phyloP scores from a whole-genome alignment of 2,797 vertebrate genomes.

The Labeo calbasu region DNA sequence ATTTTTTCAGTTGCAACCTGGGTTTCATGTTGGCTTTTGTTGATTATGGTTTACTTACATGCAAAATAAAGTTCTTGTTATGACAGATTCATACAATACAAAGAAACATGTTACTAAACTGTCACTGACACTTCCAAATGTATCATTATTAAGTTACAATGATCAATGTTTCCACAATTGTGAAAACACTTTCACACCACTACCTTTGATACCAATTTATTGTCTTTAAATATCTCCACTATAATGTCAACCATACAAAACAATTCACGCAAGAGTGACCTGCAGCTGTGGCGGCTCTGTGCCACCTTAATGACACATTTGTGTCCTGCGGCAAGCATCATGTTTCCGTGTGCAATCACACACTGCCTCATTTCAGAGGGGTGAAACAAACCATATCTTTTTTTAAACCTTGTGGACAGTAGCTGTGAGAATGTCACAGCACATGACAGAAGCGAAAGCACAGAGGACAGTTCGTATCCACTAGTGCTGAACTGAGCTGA shows the following conservation, averaged over 20 bases:
- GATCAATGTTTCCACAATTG: not conserved
- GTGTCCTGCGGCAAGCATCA: not conserved
- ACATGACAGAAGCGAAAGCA: not conserved
- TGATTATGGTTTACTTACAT: constrained; percentile 11
- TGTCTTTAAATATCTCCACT: not conserved
- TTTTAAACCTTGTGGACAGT: not conserved
- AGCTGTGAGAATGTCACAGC: not conserved
- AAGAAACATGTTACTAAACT: not conserved
- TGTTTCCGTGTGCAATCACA: not conserved
- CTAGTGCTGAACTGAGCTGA: not conserved
- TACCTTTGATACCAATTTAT: not conserved
- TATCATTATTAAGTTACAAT: not conserved
- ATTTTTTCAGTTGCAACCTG: not conserved
- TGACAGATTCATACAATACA: not conserved
- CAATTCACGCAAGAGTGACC: not conserved
- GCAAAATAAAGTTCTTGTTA: not conserved
- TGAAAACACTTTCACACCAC: not conserved
- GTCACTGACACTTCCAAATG: not conserved
- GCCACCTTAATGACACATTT: not conserved
- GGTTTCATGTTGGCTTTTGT: not conserved
- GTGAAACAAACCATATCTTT: constrained; percentile 7
- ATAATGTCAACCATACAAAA: not conserved
- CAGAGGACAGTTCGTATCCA: not conserved
- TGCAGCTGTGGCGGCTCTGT: not conserved
- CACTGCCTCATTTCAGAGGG: not conserved